Base-by-base conservation (phyloP, 37 sponge, comb jelly and placozoan species). In the Cliona cf. orientalis region DNA sequence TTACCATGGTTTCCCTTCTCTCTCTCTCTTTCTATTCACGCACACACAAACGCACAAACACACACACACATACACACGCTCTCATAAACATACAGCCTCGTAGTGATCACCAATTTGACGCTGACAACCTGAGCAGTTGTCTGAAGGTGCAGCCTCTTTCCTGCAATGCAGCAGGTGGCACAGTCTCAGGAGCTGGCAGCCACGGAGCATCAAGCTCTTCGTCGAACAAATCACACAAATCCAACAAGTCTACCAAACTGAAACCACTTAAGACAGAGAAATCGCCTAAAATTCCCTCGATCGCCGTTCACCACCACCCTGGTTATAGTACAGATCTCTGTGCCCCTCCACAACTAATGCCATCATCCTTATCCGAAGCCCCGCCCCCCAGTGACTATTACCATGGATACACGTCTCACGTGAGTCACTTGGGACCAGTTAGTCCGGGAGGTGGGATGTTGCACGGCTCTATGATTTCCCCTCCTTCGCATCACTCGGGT, bases 91-190 rank as follows among this genome's bases (percentile, higher is more conserved):
- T 32, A 61, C 69, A 87, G 88, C 81, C 74, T 35, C 64, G 76
- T 22, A 81, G 76, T 76, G 88, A 81, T 65, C 75, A 80, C 7
- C 38, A 43, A 21, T 3, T 0, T 49, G 80, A 70, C 0, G 71
- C n/a, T n/a, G n/a, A 72, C 2, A 45, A 17, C 4, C 63, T 79
- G 66, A 66, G 72, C 28, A 29, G 46, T 25, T 86, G 86, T 31
- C 73, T 86, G 26, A 78, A 79, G 12, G 44, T 86, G 3, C 86
- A 86, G 29, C 53, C 65, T 38, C 46, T 71, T 35, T 60, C 33
- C 6, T 60, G 70, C 29, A 31, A 35, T 35, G 45, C 74, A 39
- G n/a, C n/a, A n/a, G n/a, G n/a, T 5, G 56, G 1, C 76, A 7
- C 56, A 75, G 22, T 5, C 7, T 40, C 19, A 38, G 40, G 23